Base-by-base conservation (phyloP, 2,113 vertebrate genomes). In the Pelodiscus sinensis region DNA sequence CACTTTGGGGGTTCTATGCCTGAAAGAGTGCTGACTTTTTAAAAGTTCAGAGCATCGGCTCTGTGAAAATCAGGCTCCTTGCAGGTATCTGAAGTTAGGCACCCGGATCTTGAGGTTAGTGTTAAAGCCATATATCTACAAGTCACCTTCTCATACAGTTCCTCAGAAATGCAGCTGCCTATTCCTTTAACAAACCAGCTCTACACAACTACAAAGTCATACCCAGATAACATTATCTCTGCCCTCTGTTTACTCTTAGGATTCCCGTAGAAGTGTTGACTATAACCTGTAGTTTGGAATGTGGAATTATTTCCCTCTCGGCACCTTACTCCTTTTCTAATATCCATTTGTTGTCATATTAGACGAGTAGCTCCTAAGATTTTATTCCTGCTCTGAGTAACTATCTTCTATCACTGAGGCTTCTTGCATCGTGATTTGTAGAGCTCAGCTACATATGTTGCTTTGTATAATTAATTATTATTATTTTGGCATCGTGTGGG, bases 381-480 rank as follows among this genome's bases (percentile, higher is more conserved):
- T 85, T 31, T 92, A 87, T 79, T 91, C 13, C 4, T 77, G 84
- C 90, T 90, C 86, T 96, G 95, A 96, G 90, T 96, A 97, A 95
- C 87, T 91, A 86, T 75, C 90, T 68, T 68, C 91, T 94, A 93
- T 92, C 95, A 87, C 9, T 90, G 93, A 92, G 89, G 85, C 92
- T 95, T 90, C 94, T 89, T 88, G 88, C 58, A 82, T 57, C 65
- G 57, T 8, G 65, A 91, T 71, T 8, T 80, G 77, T 1, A 22
- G 57, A 73, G 83, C 94, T 86, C 88, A 80, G 52, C 91, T 88
- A 83, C 21, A 8, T 0, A 11, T 80, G 81, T 88, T 91, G 75
- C 55, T 93, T 92, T 95, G 84, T 84, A 91, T 93, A 58, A 82
- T 84, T 93, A 5, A 44, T 44, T 85, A 89, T 91, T 93, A 95